Base-by-base conservation (phyloP, 2,888 invertebrate genomes). In the Tryphoninae sp. region DNA sequence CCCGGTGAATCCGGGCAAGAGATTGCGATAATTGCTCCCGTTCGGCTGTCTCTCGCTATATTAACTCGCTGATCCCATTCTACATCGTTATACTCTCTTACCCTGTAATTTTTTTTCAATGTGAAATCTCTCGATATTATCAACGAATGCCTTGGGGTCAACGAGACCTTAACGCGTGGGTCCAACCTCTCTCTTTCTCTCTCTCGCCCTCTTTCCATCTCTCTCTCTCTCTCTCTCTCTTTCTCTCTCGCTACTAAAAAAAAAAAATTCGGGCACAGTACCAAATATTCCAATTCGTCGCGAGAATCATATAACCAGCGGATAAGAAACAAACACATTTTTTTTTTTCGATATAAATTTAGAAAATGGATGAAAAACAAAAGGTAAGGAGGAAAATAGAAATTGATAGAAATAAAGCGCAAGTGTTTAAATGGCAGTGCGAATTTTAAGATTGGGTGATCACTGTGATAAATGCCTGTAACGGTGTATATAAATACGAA, bases 1-100 rank as follows among this genome's bases (percentile, higher is more conserved):
- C 81, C 62, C 65, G 33, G 51, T 79, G 80, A 71, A 76, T 78
- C 71, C 78, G 81, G 59, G 68, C 74, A 82, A 81, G 80, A 80
- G 78, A 84, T 79, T 81, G 83, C 83, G 85, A 86, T 86, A 86
- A 87, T 86, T 84, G 82, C 77, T 78, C 78, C 73, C 81, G 80
- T 86, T 78, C 80, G 81, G 79, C 72, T 68, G 81, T 45, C 80
- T 65, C 65, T 51, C 51, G 45, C 73, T 23, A 51, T 67, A 67
- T 49, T 49, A 51, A 65, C 74, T 81, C 19, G 62, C 68, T 62
- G 59, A 69, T 69, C 68, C 65, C 64, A 53, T 72, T 45, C 42
- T 62, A 75, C 49, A 59, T n/a, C 64, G n/a, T 61, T 23, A 78
- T 49, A 40, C 23, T 67, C 23, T 67, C 72, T 42, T 49, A 55